phyloP scores from a whole-genome alignment of 2,113 vertebrate genomes.

The Proterorhinus semilunaris region DNA sequence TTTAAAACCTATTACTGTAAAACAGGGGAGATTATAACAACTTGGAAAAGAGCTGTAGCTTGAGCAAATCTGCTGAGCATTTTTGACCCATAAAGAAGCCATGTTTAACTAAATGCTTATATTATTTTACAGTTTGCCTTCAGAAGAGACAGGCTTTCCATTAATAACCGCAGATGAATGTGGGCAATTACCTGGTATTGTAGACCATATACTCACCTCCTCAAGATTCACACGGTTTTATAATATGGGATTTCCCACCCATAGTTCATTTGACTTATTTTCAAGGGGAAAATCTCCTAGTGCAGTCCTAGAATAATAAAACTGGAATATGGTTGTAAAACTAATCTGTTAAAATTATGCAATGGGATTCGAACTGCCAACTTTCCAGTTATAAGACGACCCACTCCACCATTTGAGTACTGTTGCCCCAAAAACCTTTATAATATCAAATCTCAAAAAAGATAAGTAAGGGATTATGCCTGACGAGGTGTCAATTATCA shows the following conservation, averaged over 20 bases:
- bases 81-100: slow-evolving; percentile 64
- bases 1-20: slow-evolving; percentile 64
- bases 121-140: slow-evolving; percentile 66
- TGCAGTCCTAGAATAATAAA: neutral
- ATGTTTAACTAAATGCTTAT: slow-evolving; percentile 67
- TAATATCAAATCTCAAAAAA: no score
- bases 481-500: no score
- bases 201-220: slow-evolving; percentile 43
- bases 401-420: no score
- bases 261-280: neutral
- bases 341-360: neutral
- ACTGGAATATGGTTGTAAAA: neutral
- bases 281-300: neutral
- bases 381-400: no score
- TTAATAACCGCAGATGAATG: slow-evolving; percentile 62
- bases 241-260: slow-evolving; percentile 37
- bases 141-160: slow-evolving; percentile 61
- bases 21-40: slow-evolving; percentile 64
- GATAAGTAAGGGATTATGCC: no score
- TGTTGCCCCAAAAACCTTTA: no score
- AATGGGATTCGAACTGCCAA: no score
- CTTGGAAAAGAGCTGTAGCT: slow-evolving; percentile 58
- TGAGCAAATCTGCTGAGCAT: slow-evolving; percentile 47
- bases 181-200: slow-evolving; percentile 60
- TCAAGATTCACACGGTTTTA: slow-evolving; percentile 42